Evolutionary conservation across 2,113 vertebrate species (phyloP).

Genomic region (Bothrops jararaca): DNA sequence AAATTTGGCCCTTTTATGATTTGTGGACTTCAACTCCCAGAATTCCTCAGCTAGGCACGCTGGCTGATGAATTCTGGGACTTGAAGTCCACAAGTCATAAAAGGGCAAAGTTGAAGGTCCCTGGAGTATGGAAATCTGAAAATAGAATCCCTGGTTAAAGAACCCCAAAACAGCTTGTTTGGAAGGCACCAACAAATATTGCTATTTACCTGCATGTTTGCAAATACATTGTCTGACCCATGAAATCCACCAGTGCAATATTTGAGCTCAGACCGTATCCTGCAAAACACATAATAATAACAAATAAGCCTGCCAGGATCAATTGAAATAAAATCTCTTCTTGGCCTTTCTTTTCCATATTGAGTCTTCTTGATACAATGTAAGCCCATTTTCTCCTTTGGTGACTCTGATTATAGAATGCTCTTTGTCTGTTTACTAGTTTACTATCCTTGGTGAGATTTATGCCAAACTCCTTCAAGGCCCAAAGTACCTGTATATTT

Average conservation of each 20-base stretch:
- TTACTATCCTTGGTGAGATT: background rate
- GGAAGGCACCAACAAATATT: background rate
- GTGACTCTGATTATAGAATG: background rate
- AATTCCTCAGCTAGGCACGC: too few relatives aligned
- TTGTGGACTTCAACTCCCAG: too few relatives aligned
- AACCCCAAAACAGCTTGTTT: background rate
- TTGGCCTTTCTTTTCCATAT: background rate
- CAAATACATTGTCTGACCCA: conserved; percentile 90
- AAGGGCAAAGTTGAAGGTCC: too few relatives aligned
- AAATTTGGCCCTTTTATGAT: too few relatives aligned
- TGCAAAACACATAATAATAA: conserved; percentile 57
- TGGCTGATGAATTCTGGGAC: too few relatives aligned
- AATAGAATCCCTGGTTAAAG: background rate
- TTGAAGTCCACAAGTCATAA: too few relatives aligned
- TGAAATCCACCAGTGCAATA: conserved; percentile 88
- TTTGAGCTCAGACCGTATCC: conserved; percentile 72
- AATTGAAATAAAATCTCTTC: background rate
- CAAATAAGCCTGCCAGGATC: background rate
- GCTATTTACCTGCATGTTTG: conserved; percentile 88
- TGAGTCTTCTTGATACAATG: too few relatives aligned
- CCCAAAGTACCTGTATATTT: background rate
- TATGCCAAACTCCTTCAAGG: background rate
- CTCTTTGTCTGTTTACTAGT: background rate
- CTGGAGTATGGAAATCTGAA: background rate
- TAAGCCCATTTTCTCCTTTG: background rate